A percentile compares a stretch with the other conserved stretches of the same genome.
Evolutionary conservation across 2,888 invertebrate genomes (phyloP).

Genomic region (Andrena marginata): DNA sequence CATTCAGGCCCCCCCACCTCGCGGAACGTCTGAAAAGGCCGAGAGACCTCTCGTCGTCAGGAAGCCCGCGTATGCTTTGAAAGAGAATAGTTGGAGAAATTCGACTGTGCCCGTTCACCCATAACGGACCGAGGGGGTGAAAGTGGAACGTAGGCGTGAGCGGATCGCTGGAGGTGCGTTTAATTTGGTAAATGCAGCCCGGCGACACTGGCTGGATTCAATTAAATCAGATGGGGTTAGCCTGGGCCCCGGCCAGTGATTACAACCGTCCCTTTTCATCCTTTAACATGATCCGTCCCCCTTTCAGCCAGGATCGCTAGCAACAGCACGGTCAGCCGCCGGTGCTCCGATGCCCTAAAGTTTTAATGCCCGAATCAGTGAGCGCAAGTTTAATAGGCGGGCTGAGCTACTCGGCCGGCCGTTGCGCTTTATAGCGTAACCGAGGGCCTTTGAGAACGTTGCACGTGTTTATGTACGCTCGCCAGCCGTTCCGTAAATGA

Average conservation of each 20-base stretch:
- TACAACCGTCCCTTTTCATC: constrained; percentile 60
- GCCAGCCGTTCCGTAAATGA: constrained; percentile 54
- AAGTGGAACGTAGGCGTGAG: not conserved
- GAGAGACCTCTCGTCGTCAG: constrained; percentile 9
- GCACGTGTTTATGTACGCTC: constrained; percentile 56
- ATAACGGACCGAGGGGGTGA: constrained; percentile 2
- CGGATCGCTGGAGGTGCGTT: constrained; percentile 36
- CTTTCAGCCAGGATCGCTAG: constrained; percentile 47
- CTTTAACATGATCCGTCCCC: constrained; percentile 50
- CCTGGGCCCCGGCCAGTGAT: constrained; percentile 43
- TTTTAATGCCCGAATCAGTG: constrained; percentile 75
- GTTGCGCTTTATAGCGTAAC: constrained; percentile 60
- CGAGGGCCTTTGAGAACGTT: constrained; percentile 61
- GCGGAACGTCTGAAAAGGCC: not conserved
- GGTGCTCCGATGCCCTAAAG: constrained; percentile 64
- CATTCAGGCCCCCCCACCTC: constrained; percentile 4
- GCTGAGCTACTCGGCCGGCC: constrained; percentile 57
- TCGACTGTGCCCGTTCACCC: not conserved
- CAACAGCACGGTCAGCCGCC: not conserved
- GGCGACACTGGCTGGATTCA: constrained; percentile 56
- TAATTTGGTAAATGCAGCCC: constrained; percentile 47
- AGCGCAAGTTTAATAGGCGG: constrained; percentile 69
- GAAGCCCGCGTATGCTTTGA: not conserved
- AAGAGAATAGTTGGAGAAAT: not conserved
- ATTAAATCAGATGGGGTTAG: constrained; percentile 61